Conservation (phyloP, 2,888 invertebrate species). For the Erpobdella octoculata region DNA sequence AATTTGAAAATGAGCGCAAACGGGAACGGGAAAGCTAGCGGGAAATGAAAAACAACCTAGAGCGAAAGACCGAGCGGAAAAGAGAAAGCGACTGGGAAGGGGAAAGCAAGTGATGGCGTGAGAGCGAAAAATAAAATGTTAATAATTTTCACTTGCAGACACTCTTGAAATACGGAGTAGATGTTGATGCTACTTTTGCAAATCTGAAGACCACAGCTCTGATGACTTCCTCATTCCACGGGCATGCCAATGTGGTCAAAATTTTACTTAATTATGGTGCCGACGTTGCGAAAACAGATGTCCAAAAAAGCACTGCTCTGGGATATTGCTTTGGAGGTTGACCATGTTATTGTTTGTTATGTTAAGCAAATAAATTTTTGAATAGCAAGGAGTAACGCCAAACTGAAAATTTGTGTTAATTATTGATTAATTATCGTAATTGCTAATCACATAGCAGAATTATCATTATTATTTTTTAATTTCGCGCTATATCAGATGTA, state of each 20-base stretch:
- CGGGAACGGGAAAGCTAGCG: not conserved
- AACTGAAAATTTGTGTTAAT: not conserved
- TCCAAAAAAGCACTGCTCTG: constrained; percentile 39
- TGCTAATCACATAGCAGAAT: too few relatives aligned
- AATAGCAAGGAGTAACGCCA: not conserved
- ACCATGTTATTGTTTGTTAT: not conserved
- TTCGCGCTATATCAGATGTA: too few relatives aligned
- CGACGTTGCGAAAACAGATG: constrained; percentile 35
- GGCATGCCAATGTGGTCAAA: constrained; percentile 37
- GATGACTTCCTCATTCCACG: constrained; percentile 40
- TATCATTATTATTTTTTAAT: too few relatives aligned
- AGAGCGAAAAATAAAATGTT: too few relatives aligned
- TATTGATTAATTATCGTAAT: not conserved
- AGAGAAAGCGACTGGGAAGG: not conserved
- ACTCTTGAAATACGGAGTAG: constrained; percentile 35
- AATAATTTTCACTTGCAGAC: constrained; percentile 26
- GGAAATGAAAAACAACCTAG: not conserved
- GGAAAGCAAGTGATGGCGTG: not conserved
- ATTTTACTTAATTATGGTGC: constrained; percentile 36
- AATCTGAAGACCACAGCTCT: constrained; percentile 38
- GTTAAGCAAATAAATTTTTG: not conserved
- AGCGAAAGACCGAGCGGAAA: too few relatives aligned
- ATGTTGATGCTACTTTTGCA: constrained; percentile 37
- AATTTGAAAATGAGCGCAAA: not conserved
- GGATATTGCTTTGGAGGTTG: constrained; percentile 40